Base-by-base conservation (phyloP, 2,888 invertebrate species). In the Nymphalis urticae region DNA sequence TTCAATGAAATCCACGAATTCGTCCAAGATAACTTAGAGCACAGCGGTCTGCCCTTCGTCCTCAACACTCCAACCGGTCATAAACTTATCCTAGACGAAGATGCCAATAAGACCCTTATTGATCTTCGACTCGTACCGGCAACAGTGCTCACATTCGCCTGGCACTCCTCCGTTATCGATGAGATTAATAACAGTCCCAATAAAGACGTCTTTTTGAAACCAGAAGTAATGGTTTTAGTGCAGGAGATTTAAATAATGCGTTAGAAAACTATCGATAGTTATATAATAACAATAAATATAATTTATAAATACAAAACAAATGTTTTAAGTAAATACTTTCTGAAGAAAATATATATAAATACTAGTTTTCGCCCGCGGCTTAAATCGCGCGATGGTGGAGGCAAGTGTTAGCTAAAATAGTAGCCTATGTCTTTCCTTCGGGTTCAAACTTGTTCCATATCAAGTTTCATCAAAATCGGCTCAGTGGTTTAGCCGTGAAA, bases 51-150 rank as follows among this genome's bases (percentile, higher is more conserved):
- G 66, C 95, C 96, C 0, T 98, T 97, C 86, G 80, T 93, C 7
- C 90, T 98, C n/a, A 93, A 93, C 67, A 93, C 94, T 0, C 94
- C 96, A 0, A 95, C 95, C 3, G 96, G 96, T 0, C 94, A 94
- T 70, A 95, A 94, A 76, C 85, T 96, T 21, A 78, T 83, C 5
- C 85, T 92, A 50, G 95, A 96, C 6, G 93, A 93, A 27, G 96
- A 96, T 75, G 93, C 94, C 51, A 95, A 96, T 53, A 95, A 95
- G 78, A 95, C 96, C 56, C 93, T 99, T 79, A 94, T 95, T 0
- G 97, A 98, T 80, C 93, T 96, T 62, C 94, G 95, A 76, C 91
- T 98, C 72, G 96, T 97, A 75, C 98, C 98, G 53, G 96, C 98
- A 5, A 95, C 95, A 54, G 93, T 97, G 78, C 91, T 98, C 64